Evolutionary conservation across 1,140 invertebrate genomes (phyloP).

Genomic region (Chelonus insularis): DNA sequence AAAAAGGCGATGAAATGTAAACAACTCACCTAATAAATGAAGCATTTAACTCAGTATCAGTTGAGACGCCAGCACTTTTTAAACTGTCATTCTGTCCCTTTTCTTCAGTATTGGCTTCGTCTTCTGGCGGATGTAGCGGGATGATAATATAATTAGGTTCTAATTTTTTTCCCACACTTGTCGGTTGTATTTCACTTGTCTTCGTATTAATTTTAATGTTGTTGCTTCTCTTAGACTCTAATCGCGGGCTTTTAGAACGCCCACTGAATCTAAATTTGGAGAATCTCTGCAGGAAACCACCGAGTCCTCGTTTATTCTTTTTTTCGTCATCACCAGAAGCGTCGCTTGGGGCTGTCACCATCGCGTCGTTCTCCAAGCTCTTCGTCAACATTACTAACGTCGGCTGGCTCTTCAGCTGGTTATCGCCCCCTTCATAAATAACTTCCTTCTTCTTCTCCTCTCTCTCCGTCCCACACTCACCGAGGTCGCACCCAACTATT

Average conservation of each 20-base stretch:
- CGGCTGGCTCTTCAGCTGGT: conserved; percentile 1
- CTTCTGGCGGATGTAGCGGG: conserved; percentile 54
- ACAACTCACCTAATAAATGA: conserved; percentile 48
- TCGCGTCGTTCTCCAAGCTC: conserved; percentile 25
- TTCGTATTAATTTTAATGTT: conserved; percentile 16
- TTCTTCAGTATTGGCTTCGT: conserved; percentile 35
- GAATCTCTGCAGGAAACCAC: conserved; percentile 62
- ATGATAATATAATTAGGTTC: conserved; percentile 59
- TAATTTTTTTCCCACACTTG: conserved; percentile 39
- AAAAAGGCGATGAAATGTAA: neutral
- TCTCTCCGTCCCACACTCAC: conserved; percentile 30
- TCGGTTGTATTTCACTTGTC: conserved; percentile 1
- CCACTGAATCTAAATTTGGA: conserved; percentile 59
- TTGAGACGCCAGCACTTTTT: conserved; percentile 22
- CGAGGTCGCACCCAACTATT: conserved; percentile 7
- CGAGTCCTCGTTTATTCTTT: conserved; percentile 49
- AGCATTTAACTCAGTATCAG: conserved; percentile 39
- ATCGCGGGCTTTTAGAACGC: conserved; percentile 53
- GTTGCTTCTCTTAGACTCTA: conserved; percentile 46
- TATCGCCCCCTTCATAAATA: conserved; percentile 21
- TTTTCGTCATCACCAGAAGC: conserved; percentile 40
- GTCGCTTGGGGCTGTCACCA: conserved; percentile 11
- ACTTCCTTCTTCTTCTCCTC: conserved; percentile 36
- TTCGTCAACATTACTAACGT: conserved; percentile 33
- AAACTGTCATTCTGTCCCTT: conserved; percentile 23